A percentile compares a stretch with the other conserved stretches of the same genome.
Evolutionary conservation across 2,888 invertebrate genomes (phyloP).

Genomic region (Callyntrura guangdongensis): DNA sequence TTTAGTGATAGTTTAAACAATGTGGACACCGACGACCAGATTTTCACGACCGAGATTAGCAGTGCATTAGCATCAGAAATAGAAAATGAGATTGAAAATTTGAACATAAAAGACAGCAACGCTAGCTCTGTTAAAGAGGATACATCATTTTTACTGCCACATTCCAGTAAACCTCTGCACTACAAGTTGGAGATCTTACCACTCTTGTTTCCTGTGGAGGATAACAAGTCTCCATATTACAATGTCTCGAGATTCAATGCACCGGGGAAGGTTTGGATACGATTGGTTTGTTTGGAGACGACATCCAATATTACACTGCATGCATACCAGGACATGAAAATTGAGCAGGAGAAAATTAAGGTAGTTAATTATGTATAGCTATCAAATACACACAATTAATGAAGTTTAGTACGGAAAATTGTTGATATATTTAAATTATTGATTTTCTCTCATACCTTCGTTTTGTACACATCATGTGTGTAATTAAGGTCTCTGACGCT

Average conservation of each 20-base stretch:
- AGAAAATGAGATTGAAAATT: background rate
- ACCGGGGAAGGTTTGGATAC: constrained; percentile 78
- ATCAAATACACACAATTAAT: no score
- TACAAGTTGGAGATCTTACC: constrained; percentile 76
- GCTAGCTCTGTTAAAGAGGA: background rate
- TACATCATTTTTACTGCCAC: constrained; percentile 67
- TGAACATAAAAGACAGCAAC: background rate
- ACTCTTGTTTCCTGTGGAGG: constrained; percentile 46
- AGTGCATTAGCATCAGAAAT: background rate
- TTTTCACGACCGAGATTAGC: background rate
- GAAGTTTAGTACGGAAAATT: no score
- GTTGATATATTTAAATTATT: no score
- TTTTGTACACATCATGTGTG: no score
- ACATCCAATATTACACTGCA: constrained; percentile 74
- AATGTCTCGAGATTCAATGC: constrained; percentile 58
- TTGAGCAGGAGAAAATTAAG: constrained; percentile 49
- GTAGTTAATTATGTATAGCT: no score
- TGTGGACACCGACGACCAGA: background rate
- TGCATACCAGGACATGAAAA: constrained; percentile 70
- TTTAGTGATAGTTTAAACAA: background rate
- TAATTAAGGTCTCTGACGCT: background rate
- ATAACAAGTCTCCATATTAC: background rate
- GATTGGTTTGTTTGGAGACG: constrained; percentile 47
- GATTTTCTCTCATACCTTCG: no score
- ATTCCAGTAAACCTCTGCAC: constrained; percentile 39